phyloP scores from a whole-genome alignment of 2,797 vertebrate genomes.

The Tiaroga cobitis region DNA sequence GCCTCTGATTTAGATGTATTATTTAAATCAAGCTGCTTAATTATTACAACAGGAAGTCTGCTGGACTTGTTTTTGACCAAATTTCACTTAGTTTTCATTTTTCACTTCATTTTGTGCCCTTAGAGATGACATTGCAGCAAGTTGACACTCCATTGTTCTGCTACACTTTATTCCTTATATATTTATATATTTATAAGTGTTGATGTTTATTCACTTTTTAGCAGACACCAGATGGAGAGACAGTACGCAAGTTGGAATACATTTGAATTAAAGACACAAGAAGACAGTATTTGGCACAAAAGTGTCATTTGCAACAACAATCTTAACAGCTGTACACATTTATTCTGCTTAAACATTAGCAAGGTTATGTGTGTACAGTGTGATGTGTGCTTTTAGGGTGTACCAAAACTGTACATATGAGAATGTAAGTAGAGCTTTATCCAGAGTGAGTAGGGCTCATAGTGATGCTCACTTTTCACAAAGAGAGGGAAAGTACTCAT shows the following conservation, averaged over 20 bases:
- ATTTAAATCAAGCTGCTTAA: slow-evolving; percentile 1
- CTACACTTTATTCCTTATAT: not conserved
- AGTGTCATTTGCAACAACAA: not conserved
- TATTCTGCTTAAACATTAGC: not conserved
- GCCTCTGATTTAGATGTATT: not conserved
- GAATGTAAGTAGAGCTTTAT: not conserved
- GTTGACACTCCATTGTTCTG: not conserved
- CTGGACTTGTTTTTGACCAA: not conserved
- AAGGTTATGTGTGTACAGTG: not conserved
- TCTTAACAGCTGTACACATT: not conserved
- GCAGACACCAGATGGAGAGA: not conserved
- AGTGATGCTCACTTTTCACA: not conserved
- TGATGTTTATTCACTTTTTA: not conserved
- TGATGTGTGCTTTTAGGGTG: too few relatives aligned
- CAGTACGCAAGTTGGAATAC: not conserved
- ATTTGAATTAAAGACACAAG: not conserved
- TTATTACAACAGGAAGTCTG: not conserved
- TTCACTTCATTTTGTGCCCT: not conserved
- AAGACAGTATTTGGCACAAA: not conserved
- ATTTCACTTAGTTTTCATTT: not conserved
- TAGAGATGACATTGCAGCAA: not conserved
- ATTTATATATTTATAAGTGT: not conserved
- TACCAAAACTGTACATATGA: not conserved
- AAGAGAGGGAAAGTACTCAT: slow-evolving; percentile 12
- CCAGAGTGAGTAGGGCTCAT: not conserved